These are phyloP conservation scores for Lasioglossum morio DNA, from an alignment of 2,888 invertebrate genomes.

Conservation along the genomic window DNA sequence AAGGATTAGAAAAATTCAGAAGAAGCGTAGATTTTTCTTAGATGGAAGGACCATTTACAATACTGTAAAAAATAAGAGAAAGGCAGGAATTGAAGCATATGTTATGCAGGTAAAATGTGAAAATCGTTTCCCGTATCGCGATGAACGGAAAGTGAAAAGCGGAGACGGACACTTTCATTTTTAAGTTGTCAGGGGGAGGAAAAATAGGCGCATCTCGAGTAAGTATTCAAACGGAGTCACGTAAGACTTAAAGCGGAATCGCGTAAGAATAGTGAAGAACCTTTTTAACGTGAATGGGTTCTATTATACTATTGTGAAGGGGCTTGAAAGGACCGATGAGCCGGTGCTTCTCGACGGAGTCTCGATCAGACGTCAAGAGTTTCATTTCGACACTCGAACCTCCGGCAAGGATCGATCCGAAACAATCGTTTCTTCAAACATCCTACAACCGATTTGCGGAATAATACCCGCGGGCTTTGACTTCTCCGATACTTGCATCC, in stretches of 20 bases:
- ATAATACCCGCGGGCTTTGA: slow-evolving; percentile 66
- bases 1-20: background rate
- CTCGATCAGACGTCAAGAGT: slow-evolving; percentile 70
- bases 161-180: background rate
- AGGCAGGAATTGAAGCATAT: background rate
- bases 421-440: slow-evolving; percentile 79
- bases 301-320: slow-evolving; percentile 72
- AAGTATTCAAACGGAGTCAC: slow-evolving; percentile 57
- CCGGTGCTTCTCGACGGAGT: slow-evolving; percentile 63
- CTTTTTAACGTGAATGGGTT: slow-evolving; percentile 70
- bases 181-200: slow-evolving; percentile 24
- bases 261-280: slow-evolving; percentile 69
- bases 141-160: slow-evolving; percentile 10
- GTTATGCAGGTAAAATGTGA: background rate
- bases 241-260: slow-evolving; percentile 61
- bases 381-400: slow-evolving; percentile 76
- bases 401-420: slow-evolving; percentile 72
- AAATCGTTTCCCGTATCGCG: background rate
- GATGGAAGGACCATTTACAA: background rate
- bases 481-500: slow-evolving; percentile 64
- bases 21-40: background rate
- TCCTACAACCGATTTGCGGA: slow-evolving; percentile 72
- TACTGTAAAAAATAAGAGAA: background rate
- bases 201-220: slow-evolving; percentile 40
- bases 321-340: slow-evolving; percentile 67